phyloP scores from a whole-genome alignment of 2,888 invertebrate genomes.

The Andrena haemorrhoa region DNA sequence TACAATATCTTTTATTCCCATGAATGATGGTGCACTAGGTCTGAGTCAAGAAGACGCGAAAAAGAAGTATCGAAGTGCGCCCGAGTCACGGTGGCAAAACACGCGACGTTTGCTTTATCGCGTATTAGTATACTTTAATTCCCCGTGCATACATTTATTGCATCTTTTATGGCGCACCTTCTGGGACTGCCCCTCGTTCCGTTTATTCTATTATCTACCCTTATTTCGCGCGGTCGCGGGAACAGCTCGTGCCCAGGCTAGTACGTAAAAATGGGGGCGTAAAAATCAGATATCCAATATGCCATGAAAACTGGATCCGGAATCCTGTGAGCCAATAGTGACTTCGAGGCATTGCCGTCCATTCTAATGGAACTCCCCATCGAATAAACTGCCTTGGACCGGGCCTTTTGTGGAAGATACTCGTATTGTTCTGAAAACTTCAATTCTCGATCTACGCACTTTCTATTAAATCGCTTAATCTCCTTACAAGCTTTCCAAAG shows the following conservation, averaged over 20 bases:
- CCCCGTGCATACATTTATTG: constrained; percentile 13
- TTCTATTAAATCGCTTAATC: too few relatives aligned
- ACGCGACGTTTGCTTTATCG: neutral
- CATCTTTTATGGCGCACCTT: constrained; percentile 17
- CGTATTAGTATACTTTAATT: neutral
- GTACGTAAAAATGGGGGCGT: neutral
- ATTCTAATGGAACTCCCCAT: too few relatives aligned
- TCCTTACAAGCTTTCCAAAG: too few relatives aligned
- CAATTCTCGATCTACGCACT: too few relatives aligned
- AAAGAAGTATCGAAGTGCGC: neutral
- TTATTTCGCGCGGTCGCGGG: neutral
- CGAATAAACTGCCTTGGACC: too few relatives aligned
- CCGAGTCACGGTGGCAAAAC: constrained; percentile 6
- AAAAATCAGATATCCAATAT: neutral
- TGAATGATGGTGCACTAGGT: constrained; percentile 14
- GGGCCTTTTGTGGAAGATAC: too few relatives aligned
- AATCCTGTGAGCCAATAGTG: neutral
- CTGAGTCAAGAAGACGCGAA: neutral
- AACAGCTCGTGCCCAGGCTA: neutral
- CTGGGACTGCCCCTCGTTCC: neutral
- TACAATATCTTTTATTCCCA: neutral
- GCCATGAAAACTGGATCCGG: neutral
- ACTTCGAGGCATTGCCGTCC: too few relatives aligned
- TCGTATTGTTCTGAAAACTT: too few relatives aligned
- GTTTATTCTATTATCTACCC: neutral